phyloP scores from a whole-genome alignment of 2,888 invertebrate genomes.

The Acanthosoma haemorrhoidale region DNA sequence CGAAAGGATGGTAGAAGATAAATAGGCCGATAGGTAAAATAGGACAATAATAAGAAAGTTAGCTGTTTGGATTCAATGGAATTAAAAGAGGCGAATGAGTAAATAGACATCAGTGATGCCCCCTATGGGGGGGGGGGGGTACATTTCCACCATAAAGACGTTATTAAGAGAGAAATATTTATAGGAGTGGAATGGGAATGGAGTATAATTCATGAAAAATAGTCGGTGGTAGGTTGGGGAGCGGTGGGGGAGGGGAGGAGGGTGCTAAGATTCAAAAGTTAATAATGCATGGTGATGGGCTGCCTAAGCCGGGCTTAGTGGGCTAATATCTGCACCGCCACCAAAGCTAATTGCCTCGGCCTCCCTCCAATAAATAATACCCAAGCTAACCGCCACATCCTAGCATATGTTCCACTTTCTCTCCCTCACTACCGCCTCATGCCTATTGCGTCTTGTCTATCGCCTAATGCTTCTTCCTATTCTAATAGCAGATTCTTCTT shows the following conservation, averaged over 20 bases:
- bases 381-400: not conserved
- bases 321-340: constrained; percentile 38
- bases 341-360: constrained; percentile 14
- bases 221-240: constrained; percentile 17
- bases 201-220: constrained; percentile 32
- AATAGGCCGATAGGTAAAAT: too few species aligned
- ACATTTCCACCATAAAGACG: constrained; percentile 29
- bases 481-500: too few species aligned
- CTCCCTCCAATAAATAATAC: constrained; percentile 8
- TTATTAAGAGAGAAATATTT: constrained; percentile 19
- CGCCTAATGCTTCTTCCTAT: too few species aligned
- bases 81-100: too few species aligned
- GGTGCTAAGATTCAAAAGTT: constrained; percentile 38
- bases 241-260: not conserved
- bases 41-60: too few species aligned
- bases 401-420: not conserved
- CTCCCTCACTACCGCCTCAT: too few species aligned
- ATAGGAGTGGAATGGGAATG: constrained; percentile 27
- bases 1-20: too few species aligned
- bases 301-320: constrained; percentile 37
- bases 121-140: too few species aligned
- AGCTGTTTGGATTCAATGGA: too few species aligned
- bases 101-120: too few species aligned
- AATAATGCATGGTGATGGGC: constrained; percentile 39
- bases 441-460: too few species aligned